Conservation (phyloP, 2,113 vertebrate species). For the Mesitornis unicolor region DNA sequence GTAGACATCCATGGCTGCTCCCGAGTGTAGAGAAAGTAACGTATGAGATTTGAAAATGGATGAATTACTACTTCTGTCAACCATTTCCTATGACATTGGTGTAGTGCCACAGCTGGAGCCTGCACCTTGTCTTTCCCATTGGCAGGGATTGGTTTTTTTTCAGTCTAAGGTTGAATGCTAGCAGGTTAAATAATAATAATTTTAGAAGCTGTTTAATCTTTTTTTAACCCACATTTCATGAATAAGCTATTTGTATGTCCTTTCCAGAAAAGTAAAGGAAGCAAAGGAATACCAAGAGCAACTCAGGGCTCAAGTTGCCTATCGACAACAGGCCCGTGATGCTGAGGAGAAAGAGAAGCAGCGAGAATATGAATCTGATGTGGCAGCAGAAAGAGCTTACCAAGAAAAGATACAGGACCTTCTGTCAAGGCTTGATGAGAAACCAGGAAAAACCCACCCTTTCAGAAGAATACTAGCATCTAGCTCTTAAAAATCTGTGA, state of each 20-base stretch:
- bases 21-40: not conserved
- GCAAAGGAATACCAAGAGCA: conserved; percentile 72
- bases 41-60: too few species aligned
- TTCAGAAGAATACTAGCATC: conserved; percentile 63
- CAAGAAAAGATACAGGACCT: conserved; percentile 68
- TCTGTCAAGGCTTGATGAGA: conserved; percentile 44
- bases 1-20: not conserved
- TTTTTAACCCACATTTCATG: not conserved
- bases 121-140: too few species aligned
- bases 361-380: conserved; percentile 60
- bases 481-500: not conserved
- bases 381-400: conserved; percentile 58
- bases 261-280: conserved; percentile 64
- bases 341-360: conserved; percentile 65
- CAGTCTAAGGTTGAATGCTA: not conserved
- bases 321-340: conserved; percentile 48
- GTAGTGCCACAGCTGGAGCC: not conserved
- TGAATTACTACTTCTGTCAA: too few species aligned
- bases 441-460: conserved; percentile 65
- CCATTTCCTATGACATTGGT: too few species aligned
- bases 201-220: not conserved
- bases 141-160: not conserved
- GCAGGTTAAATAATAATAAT: not conserved
- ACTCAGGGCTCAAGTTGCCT: conserved; percentile 78
- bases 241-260: not conserved